Percentiles rank a stretch among this genome's conserved stretches.
phyloP scores from a whole-genome alignment of 2,888 invertebrate genomes.

The Agelastica alni region DNA sequence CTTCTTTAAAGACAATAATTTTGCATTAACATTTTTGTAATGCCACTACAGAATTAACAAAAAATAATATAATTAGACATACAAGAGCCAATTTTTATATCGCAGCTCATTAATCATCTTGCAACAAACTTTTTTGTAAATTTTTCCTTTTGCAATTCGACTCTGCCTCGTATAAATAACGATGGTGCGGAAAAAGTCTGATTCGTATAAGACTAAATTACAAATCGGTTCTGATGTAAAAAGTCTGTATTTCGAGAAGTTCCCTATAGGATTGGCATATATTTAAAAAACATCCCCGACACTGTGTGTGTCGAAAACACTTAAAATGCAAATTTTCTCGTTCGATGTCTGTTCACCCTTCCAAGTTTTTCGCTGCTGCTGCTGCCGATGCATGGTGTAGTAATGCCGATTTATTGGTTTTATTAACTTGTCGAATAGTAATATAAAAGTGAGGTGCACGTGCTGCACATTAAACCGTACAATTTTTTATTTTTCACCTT shows the following conservation, averaged over 20 bases:
- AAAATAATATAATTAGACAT: no score
- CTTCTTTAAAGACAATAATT: no score
- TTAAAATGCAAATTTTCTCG: conserved; percentile 56
- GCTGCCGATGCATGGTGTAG: conserved; percentile 35
- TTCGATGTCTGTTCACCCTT: conserved; percentile 40
- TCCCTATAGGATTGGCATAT: conserved; percentile 2
- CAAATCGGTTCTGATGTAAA: background rate
- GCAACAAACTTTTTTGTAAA: no score
- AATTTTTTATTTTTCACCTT: background rate
- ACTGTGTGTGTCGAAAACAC: conserved; percentile 54
- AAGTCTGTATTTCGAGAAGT: background rate
- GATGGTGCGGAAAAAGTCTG: no score
- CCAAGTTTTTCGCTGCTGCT: conserved; percentile 32
- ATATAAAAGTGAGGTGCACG: conserved; percentile 35
- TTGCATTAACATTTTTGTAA: no score
- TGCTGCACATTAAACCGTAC: conserved; percentile 17
- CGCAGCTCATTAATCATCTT: no score
- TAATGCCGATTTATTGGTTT: conserved; percentile 49
- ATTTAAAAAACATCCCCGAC: conserved; percentile 20
- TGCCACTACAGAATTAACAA: no score
- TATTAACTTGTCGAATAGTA: conserved; percentile 43
- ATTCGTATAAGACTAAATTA: no score
- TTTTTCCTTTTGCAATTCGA: no score
- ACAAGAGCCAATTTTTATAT: no score
- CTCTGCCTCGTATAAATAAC: no score